Evolutionary conservation across 2,888 invertebrate genomes (phyloP), one percentile per base, ranked within the genome.

Genomic region (Sinotaia quadrata): DNA sequence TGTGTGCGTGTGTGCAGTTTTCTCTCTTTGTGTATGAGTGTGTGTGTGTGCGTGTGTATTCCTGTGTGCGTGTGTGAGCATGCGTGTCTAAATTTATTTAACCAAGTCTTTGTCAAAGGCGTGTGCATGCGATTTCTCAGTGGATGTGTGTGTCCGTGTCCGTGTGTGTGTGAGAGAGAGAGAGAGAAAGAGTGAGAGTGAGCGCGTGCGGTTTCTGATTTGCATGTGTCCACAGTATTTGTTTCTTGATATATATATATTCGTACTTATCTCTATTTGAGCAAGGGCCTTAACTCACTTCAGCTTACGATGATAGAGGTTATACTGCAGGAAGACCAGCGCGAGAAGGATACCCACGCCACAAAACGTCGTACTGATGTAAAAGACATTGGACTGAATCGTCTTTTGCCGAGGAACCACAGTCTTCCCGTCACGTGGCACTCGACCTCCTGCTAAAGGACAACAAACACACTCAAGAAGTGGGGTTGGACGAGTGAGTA

Each of bases 341-440:
- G 98, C 96, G 85, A 97, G 92, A 49, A 96, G 90, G 74, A 99
- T 95, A 8, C 99, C 98, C 41, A 95, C 90, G 33, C 92, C 91
- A 2, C 95, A 93, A 31, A 95, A 88, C 4, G 92, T 91, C 0
- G 93, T 92, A 4, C 94, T 92, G 1, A 92, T 92, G 65, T 94
- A 90, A 86, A 95, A 93, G 0, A 94, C 93, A 0, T 92, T 91
- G 27, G 93, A 92, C 83, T 94, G 93, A 69, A 96, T 93, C 1
- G 93, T 93, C 79, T 94, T 93, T 76, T 94, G 92, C 91, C 63
- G 94, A 88, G 78, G 92, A 29, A 82, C 76, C 3, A 80, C 75
- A 15, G 81, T 76, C 21, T 75, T 77, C 70, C 84, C 91, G 2
- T 95, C 95, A 2, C 94, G 93, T 0, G 96, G 96, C 63, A 94